Conservation (phyloP, 2,797 vertebrate genomes). For the Chelidonichthys spinosus region DNA sequence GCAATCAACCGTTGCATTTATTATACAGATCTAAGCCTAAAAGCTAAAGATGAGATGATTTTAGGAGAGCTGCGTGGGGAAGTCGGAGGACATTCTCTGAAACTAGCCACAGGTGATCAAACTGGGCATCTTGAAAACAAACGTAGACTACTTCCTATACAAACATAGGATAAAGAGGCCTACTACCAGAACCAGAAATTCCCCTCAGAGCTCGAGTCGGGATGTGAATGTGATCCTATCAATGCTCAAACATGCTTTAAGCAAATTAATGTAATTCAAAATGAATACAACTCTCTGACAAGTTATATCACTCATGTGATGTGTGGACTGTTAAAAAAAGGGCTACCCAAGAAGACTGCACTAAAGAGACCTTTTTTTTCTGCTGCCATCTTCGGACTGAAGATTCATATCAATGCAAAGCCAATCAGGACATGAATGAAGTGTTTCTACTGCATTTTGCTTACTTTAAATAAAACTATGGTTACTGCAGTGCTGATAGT, state of each 20-base stretch:
- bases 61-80: constrained; percentile 32
- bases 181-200: constrained; percentile 41
- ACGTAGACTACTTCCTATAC: constrained; percentile 49
- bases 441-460: constrained; percentile 46
- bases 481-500: constrained; percentile 65
- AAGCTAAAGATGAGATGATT: constrained; percentile 48
- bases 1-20: constrained; percentile 56
- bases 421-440: constrained; percentile 58
- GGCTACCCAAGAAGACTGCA: constrained; percentile 35
- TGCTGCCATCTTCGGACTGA: constrained; percentile 52
- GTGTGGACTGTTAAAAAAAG: constrained; percentile 22
- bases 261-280: constrained; percentile 74
- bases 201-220: constrained; percentile 40
- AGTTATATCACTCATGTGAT: constrained; percentile 52
- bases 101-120: constrained; percentile 40
- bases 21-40: constrained; percentile 47
- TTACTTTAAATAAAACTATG: constrained; percentile 51
- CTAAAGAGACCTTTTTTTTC: constrained; percentile 58
- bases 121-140: constrained; percentile 43
- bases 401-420: constrained; percentile 54
- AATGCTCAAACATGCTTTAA: constrained; percentile 64
- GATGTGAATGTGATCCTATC: constrained; percentile 53
- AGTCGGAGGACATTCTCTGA: constrained; percentile 37
- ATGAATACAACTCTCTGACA: constrained; percentile 66
- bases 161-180: constrained; percentile 50